phyloP scores from a whole-genome alignment of 2,888 invertebrate species.

The Philopedon plagiatum region DNA sequence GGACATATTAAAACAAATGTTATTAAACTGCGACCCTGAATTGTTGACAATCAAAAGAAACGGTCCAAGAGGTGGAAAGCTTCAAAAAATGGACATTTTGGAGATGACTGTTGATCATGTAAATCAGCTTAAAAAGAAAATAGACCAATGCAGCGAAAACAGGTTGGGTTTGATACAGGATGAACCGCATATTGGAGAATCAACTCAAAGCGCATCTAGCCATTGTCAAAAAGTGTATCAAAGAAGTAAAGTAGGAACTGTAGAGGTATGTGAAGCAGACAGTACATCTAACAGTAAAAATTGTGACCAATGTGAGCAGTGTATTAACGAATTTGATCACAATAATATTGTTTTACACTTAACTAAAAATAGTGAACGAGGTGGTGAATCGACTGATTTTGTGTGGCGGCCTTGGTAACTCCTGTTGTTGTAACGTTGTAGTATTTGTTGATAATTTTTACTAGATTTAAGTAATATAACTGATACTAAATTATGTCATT shows the following conservation, averaged over 20 bases:
- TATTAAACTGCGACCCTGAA: slow-evolving; percentile 47
- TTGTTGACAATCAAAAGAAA: slow-evolving; percentile 33
- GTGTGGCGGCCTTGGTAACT: slow-evolving; percentile 30
- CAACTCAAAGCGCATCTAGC: neutral
- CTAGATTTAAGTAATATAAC: too few relatives aligned
- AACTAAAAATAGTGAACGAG: neutral
- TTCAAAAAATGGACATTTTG: slow-evolving; percentile 41
- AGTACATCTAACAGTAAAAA: slow-evolving; percentile 24
- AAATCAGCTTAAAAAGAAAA: slow-evolving; percentile 27
- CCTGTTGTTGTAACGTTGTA: too few relatives aligned
- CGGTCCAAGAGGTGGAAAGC: slow-evolving; percentile 43
- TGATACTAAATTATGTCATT: too few relatives aligned
- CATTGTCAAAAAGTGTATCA: neutral
- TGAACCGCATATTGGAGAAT: neutral
- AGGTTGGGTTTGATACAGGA: neutral
- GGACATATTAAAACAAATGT: slow-evolving; percentile 42
- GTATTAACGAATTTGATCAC: neutral
- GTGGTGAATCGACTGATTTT: neutral
- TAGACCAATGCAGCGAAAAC: neutral
- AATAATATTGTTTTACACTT: neutral
- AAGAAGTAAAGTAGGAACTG: neutral
- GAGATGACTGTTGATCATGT: slow-evolving; percentile 48
- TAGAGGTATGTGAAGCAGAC: slow-evolving; percentile 37
- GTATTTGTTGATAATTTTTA: too few relatives aligned
- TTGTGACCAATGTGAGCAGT: neutral